Base-by-base conservation (phyloP, 2,888 invertebrate genomes). In the Eupithecia dodoneata region DNA sequence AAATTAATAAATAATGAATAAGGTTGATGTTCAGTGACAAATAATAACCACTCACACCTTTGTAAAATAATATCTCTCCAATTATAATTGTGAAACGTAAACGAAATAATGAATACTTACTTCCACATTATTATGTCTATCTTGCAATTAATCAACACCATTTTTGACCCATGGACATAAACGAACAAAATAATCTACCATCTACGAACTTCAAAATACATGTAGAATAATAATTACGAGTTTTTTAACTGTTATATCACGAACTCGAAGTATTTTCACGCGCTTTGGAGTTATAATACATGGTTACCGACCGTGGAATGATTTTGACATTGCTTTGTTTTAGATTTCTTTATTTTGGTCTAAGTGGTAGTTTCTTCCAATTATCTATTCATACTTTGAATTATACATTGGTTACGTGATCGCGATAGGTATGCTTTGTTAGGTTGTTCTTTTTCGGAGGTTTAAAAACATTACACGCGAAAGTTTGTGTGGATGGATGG, bases 261-360 rank as follows among this genome's bases (percentile, higher is more conserved):
- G 76, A 76, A 73, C 47, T 76, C 80, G 70, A 73, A 78, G 73
- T 71, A 72, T 81, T 81, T 83, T 83, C 76, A 80, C 83, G 83
- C 81, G 79, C 76, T 79, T 79, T 79, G 79, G 71, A 76, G 5
- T 45, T 44, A 76, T 79, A 81, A 81, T 79, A 73, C 78, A 76
- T 78, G 78, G 77, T 73, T 75, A 74, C 80, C 49, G 55, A 82
- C 77, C 81, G 82, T 83, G 81, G 78, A 80, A 80, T 78, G 67
- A 79, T 83, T 82, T 81, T 83, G 82, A 83, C 82, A 81, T 83
- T 83, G 82, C 82, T 76, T 83, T 83, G 82, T 83, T 76, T 81
- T 59, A 73, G 80, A 80, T 81, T 80, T 81, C 80, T 80, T 80
- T 81, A 80, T 79, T 71, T 71, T 72, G 76, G 72, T 71, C 45